Evolutionary conservation across 2,888 invertebrate species (phyloP), one percentile per base, ranked within the genome.

Genomic region (Spodoptera exigua): DNA sequence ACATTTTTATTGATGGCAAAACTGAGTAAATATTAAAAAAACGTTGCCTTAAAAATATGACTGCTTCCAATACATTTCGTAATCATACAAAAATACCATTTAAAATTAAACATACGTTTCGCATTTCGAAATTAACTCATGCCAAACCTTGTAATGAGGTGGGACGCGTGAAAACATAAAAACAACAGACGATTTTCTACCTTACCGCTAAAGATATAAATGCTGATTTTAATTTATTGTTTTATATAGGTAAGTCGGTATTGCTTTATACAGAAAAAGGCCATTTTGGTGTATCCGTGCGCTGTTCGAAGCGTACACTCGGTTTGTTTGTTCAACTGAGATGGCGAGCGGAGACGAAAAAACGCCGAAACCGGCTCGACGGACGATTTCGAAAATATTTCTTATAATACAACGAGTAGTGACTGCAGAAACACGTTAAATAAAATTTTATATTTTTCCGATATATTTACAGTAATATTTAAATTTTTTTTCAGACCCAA

Each of bases 371-470:
- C 91, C 91, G 88, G 90, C 89, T 87, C 70, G 76, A 81, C 76
- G 81, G 86, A 86, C 88, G 87, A 92, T 91, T 91, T 91, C 90
- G 85, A 91, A 91, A 93, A 92, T 91, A 89, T 91, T 90, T 89
- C 83, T 88, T 86, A 84, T 87, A 87, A 89, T 89, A 87, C 83
- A 79, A 74, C 63, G 52, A 52, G 83, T 87, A 90, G 70, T 52
- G 87, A 54, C 63, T n/a, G 81, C 73, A 85, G 13, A 79, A 77
- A 63, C 68, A 61, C n/a, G 1, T 4, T 27, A 27, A 27, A 9
- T 27, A 27, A 3, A 18, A 3, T n/a, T n/a, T n/a, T n/a, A n/a
- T n/a, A n/a, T n/a, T n/a, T n/a, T n/a, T n/a, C n/a, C n/a, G n/a
- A n/a, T n/a, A n/a, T n/a, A n/a, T n/a, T n/a, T n/a, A n/a, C n/a